Conservation (phyloP, 1,140 invertebrate species). For the Epicauta chinensis region DNA sequence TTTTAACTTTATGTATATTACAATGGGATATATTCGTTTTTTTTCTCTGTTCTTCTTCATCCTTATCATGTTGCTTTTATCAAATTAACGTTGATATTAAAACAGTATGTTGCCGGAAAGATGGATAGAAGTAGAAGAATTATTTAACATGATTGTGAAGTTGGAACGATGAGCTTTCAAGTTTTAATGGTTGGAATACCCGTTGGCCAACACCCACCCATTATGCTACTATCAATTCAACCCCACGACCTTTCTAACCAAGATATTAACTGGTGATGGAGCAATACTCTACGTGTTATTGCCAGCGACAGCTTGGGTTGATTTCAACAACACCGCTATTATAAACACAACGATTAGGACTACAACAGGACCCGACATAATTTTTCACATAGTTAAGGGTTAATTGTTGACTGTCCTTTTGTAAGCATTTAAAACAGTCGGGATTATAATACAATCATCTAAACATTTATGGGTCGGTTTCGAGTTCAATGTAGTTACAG, state of each 20-base stretch:
- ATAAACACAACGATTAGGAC: constrained; percentile 18
- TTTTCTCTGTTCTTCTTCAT: constrained; percentile 8
- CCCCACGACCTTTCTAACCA: constrained; percentile 2
- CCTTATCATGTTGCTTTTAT: constrained; percentile 11
- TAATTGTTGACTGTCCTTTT: too few relatives aligned
- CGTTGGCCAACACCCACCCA: constrained; percentile 8
- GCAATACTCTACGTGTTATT: constrained; percentile 21
- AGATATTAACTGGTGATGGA: constrained; percentile 24
- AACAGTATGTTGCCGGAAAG: constrained; percentile 14
- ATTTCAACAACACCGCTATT: constrained; percentile 17
- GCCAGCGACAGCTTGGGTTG: constrained; percentile 20
- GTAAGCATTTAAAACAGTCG: too few relatives aligned
- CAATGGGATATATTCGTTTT: constrained; percentile 7
- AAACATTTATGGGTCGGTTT: too few relatives aligned
- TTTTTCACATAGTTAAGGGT: too few relatives aligned
- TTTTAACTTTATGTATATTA: constrained; percentile 4
- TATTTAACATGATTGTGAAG: constrained; percentile 2
- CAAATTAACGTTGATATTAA: constrained; percentile 15
- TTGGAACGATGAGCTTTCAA: constrained; percentile 17
- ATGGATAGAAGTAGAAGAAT: too few relatives aligned
- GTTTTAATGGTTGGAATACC: constrained; percentile 22
- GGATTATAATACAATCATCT: too few relatives aligned
- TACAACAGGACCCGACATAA: too few relatives aligned
- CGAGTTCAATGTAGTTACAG: too few relatives aligned
- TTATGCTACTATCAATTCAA: too few relatives aligned